Base-by-base conservation (phyloP, 37 sponge, comb jelly and placozoan genomes). In the Lycopodina hypogea region DNA sequence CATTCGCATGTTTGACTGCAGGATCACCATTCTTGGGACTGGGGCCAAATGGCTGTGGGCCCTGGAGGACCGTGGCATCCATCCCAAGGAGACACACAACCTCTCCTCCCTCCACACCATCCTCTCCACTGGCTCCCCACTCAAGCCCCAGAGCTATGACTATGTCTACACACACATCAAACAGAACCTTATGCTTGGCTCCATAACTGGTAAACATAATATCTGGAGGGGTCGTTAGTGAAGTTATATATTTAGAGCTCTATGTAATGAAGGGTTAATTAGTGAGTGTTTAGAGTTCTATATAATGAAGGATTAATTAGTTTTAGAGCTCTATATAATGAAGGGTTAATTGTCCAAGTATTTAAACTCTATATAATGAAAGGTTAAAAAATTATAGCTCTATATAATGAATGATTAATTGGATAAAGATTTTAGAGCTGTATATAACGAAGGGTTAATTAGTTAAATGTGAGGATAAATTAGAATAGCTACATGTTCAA, bases 41-140 rank as follows among this genome's bases (percentile, higher is more conserved):
- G 91, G 99, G 72, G 96, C 99, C 33, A 92, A 89, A 83, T 98
- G 92, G 88, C 80, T 92, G n/a, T 81, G 89, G 17, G 90, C 90
- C 3, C 77, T 93, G 74, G 91, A 98, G 69, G 99, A 98, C 57
- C 56, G 35, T 32, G 26, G 37, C 18, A 29, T 80, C 32, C 29
- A 19, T 17, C 50, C 82, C 71, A 79, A 71, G 7, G 57, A 87
- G 42, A 92, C 95, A n/a, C 99, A 98, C 74, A 76, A 79, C 29
- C 89, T 98, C 68, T 36, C 42, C 59, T 75, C 93, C 0, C 83
- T 98, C 3, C 95, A 89, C 63, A 88, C 93, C 62, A 90, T 98
- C 68, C 92, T 95, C 74, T 98, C 99, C 32, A 98, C 99, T 28
- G 99, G 95, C 30, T 95, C 99, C 2, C 95, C 95, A 2, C 90